Conservation (phyloP, 2,797 vertebrate genomes). For the Enteromius unitaeniatus region DNA sequence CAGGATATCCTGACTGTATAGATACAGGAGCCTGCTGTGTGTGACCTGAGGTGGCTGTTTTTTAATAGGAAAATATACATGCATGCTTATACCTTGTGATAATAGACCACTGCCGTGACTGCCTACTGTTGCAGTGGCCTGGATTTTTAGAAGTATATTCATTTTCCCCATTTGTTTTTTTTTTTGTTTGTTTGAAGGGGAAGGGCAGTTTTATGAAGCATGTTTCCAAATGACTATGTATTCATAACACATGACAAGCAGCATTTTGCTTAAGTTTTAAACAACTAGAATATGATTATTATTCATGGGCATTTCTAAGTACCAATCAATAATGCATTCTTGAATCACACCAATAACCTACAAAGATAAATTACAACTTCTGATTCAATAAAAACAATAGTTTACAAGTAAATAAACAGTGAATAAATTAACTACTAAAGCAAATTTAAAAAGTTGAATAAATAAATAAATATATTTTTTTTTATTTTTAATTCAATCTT, state of each 20-base stretch:
- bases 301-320: background rate
- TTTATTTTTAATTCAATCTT: background rate
- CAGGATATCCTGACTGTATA: conserved; percentile 54
- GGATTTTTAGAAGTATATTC: background rate
- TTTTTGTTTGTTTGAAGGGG: too few relatives aligned
- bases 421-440: background rate
- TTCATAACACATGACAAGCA: background rate
- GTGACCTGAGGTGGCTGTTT: conserved; percentile 11
- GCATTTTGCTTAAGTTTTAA: background rate
- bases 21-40: conserved; percentile 21
- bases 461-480: background rate
- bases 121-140: conserved; percentile 4
- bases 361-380: background rate
- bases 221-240: background rate
- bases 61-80: background rate
- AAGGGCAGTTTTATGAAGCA: background rate
- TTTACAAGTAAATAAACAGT: background rate
- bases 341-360: background rate
- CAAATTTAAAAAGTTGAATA: background rate
- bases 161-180: background rate
- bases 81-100: background rate
- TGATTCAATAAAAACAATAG: background rate
- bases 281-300: background rate
- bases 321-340: background rate
- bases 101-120: background rate